Conservation (phyloP, 2,888 invertebrate species). For the Thalpophila matura region DNA sequence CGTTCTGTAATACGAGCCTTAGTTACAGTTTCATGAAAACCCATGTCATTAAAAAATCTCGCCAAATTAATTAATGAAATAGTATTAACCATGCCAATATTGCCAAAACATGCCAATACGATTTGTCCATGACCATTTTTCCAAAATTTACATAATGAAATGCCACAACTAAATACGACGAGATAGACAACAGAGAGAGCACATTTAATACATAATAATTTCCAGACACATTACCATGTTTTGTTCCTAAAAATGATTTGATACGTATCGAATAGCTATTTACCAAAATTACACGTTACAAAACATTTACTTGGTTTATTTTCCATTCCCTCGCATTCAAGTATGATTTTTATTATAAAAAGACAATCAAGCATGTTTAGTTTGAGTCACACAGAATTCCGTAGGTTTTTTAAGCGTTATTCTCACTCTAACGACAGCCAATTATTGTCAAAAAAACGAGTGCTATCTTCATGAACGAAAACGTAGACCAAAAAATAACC, state of each 20-base stretch:
- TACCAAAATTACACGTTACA: constrained; percentile 88
- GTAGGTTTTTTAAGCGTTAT: constrained; percentile 46
- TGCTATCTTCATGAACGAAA: background rate
- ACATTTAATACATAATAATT: constrained; percentile 66
- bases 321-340: constrained; percentile 84
- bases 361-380: constrained; percentile 65
- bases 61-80: background rate
- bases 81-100: background rate
- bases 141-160: constrained; percentile 24
- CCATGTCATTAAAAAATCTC: background rate
- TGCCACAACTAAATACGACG: constrained; percentile 32
- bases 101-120: background rate
- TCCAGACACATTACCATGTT: constrained; percentile 75
- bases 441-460: background rate
- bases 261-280: constrained; percentile 89
- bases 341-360: constrained; percentile 83
- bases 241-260: constrained; percentile 84
- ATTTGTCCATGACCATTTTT: background rate
- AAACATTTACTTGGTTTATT: constrained; percentile 85
- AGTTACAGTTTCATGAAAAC: background rate
- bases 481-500: background rate
- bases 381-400: constrained; percentile 64
- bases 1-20: too few relatives aligned
- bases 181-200: constrained; percentile 47
- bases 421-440: too few relatives aligned